Base-by-base conservation (phyloP, 2,113 vertebrate species). In the Pampusana beccarii region DNA sequence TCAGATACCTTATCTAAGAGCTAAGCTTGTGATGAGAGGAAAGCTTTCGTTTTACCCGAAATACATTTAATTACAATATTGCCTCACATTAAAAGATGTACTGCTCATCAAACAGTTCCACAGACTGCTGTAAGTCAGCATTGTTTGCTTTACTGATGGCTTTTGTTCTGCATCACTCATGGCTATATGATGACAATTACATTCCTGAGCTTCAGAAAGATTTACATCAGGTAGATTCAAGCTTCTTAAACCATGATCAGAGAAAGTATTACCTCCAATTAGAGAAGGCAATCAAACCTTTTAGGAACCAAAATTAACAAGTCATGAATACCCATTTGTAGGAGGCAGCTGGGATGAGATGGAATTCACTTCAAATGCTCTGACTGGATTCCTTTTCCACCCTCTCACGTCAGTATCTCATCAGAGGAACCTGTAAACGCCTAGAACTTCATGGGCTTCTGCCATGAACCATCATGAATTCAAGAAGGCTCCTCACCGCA, bases 1-100 rank as follows among this genome's bases (percentile, higher is more conserved):
- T 93, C 92, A 96, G 93, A 92, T 92, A 75, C 5, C 80, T 93
- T 89, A 93, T 82, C 86, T 92, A 72, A 72, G 46, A 94, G 61
- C 69, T 72, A 36, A 75, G 80, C 71, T 38, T 54, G 61, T 85
- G 96, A 89, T 69, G 91, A 95, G 69, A 86, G 50, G 25, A 74
- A 87, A 89, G 66, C 70, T 92, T 95, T 94, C 14, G 1, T 91
- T 96, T 93, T 87, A 94, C 88, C 72, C 89, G 57, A 40, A 93
- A 62, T 64, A 71, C 24, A 65, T 87, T 91, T 89, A 87, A 92
- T 80, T 89, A 85, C 73, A 82, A 29, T 79, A 93, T 53, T 58
- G 88, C 73, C 62, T 86, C 74, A 36, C 70, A 54, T 29, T 31
- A 92, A 69, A 94, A 88, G 65, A 88, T 29, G 61, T 42, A 57